These are phyloP conservation scores for Sigmodon hispidus DNA, from an alignment of 2,113 vertebrate species.

Conservation along the genomic window DNA sequence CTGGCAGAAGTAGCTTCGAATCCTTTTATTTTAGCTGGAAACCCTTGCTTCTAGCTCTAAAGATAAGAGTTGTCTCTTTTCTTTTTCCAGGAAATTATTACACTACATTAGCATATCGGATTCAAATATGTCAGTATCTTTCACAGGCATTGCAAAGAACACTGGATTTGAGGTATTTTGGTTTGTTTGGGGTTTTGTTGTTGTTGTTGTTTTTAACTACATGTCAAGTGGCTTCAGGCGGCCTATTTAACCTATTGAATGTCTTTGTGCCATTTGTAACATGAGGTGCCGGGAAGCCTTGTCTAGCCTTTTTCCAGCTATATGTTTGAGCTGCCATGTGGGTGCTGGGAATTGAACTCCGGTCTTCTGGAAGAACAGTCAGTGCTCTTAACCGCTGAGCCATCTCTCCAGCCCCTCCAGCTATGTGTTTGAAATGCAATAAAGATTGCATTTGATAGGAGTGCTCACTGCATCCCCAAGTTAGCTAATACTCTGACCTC, in stretches of 20 bases:
- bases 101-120: neutral
- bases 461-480: neutral
- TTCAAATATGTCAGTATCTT: neutral
- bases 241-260: neutral
- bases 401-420: too few species aligned
- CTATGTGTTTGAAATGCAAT: neutral
- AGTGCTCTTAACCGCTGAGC: too few species aligned
- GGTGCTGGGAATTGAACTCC: too few species aligned
- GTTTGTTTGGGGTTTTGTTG: too few species aligned
- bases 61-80: slow-evolving; percentile 30
- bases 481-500: neutral
- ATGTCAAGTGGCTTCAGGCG: neutral
- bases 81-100: slow-evolving; percentile 39
- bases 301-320: neutral
- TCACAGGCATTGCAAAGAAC: neutral
- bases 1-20: slow-evolving; percentile 51
- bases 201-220: neutral
- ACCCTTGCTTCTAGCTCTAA: slow-evolving; percentile 6
- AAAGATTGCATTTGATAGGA: neutral
- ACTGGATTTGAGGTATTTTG: neutral
- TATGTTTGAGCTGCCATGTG: neutral
- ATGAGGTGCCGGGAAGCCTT: neutral
- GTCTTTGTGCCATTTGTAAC: neutral
- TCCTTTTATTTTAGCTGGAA: slow-evolving; percentile 50
- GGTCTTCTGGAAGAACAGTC: too few species aligned